Conservation (phyloP, 1,140 invertebrate species). For the Tachypleus tridentatus region DNA sequence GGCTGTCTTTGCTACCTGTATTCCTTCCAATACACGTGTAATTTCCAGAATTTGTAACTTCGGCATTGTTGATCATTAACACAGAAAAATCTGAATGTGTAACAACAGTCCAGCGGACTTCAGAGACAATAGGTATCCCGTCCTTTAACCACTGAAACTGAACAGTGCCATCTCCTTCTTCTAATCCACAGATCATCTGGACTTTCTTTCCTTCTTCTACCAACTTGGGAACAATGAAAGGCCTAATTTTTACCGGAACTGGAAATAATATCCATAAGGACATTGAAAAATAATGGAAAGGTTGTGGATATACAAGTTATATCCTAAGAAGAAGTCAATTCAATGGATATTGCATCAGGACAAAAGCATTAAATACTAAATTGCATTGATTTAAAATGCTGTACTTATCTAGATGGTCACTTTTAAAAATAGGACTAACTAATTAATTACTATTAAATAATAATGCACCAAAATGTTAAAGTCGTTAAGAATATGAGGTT, state of each 20-base stretch:
- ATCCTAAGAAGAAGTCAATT: too few relatives aligned
- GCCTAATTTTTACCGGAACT: constrained; percentile 2
- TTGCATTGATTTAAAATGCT: too few relatives aligned
- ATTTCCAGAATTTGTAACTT: constrained; percentile 38
- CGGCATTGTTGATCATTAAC: constrained; percentile 32
- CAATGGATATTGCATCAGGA: too few relatives aligned
- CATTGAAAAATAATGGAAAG: too few relatives aligned
- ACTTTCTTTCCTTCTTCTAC: constrained; percentile 15
- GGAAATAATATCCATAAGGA: too few relatives aligned
- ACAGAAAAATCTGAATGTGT: constrained; percentile 19
- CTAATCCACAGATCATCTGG: constrained; percentile 7
- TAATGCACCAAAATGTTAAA: too few relatives aligned
- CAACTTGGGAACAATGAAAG: constrained; percentile 11
- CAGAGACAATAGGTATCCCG: constrained; percentile 3
- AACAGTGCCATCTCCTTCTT: constrained; percentile 4
- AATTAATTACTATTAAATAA: too few relatives aligned
- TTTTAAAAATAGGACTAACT: too few relatives aligned
- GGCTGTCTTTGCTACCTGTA: constrained; percentile 28
- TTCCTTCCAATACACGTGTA: constrained; percentile 49
- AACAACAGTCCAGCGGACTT: constrained; percentile 6
- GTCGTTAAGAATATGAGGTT: too few relatives aligned
- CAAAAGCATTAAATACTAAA: too few relatives aligned
- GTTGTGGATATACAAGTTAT: too few relatives aligned
- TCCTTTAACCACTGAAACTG: constrained; percentile 14
- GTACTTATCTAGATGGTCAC: too few relatives aligned